Base-by-base conservation (phyloP, 1,140 invertebrate species). In the Drosophila nikananu region DNA sequence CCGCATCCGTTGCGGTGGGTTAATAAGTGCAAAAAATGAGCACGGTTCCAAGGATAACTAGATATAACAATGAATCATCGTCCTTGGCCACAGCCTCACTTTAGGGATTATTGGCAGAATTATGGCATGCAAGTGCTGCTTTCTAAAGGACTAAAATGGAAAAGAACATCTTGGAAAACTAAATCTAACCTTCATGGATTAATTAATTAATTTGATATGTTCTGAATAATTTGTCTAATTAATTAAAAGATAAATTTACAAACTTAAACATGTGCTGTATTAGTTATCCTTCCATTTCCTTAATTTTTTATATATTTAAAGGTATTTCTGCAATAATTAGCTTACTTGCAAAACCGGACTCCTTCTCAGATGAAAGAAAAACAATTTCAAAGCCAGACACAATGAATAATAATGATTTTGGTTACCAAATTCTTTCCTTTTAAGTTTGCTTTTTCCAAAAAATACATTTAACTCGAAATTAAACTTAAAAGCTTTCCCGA, bases 1-100 rank as follows among this genome's bases (percentile, higher is more conserved):
- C 61, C 58, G 39, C 61, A 65, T 63, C 75, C 58, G 44, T 49
- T 51, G 48, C 57, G 44, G 41, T 63, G 65, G 42, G 48, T 68
- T 62, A 59, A 71, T 67, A 64, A 77, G 52, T 67, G 64, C 41
- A 41, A 42, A 67, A 70, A 81, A 68, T 19, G 42, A 72, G 23
- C 41, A 32, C 27, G 19, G 55, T 64, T 49, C 42, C 46, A 17
- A 15, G 75, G 32, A 55, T 21, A 66, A 27, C 30, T 49, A 39
- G 21, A 21, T 42, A 60, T 72, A 44, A 73, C 37, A 73, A 42
- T 61, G 54, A 15, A 60, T 39, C 27, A 51, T 39, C 21, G 71
- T 39, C 71, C 71, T 73, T 73, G 71, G 37, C 13, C 17, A 39
- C 25, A 67, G 32, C 9, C 35, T 10, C 15, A 7, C 54, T n/a